Evolutionary conservation across 2,888 invertebrate species (phyloP).

Genomic region (Metalampra italica): DNA sequence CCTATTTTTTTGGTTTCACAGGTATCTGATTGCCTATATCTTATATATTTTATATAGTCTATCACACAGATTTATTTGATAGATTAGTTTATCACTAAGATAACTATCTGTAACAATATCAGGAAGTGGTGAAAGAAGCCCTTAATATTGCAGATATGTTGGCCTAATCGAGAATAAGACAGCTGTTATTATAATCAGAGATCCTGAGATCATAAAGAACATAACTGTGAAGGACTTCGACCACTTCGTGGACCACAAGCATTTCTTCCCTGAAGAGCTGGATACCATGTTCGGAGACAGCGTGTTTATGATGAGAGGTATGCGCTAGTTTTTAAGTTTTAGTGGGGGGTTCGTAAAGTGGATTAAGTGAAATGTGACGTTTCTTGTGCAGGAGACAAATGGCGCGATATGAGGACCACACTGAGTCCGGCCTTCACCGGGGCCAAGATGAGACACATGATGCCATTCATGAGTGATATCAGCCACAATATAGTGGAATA

Average conservation of each 20-base stretch:
- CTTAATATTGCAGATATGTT: slow-evolving; percentile 46
- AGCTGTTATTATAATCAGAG: too few species aligned
- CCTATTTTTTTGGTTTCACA: too few species aligned
- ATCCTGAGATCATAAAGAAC: slow-evolving; percentile 74
- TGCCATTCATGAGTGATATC: slow-evolving; percentile 62
- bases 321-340: too few species aligned
- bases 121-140: too few species aligned
- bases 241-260: slow-evolving; percentile 70
- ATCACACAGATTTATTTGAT: too few species aligned
- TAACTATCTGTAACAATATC: too few species aligned
- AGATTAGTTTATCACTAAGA: too few species aligned
- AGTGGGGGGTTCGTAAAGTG: too few species aligned
- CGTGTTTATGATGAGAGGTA: slow-evolving; percentile 54
- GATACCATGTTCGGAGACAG: slow-evolving; percentile 62
- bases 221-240: slow-evolving; percentile 79
- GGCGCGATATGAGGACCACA: slow-evolving; percentile 68
- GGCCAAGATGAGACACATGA: slow-evolving; percentile 76
- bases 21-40: too few species aligned
- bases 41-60: too few species aligned
- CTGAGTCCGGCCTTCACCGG: slow-evolving; percentile 77
- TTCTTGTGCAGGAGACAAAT: slow-evolving; percentile 54
- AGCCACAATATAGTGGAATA: slow-evolving; percentile 41
- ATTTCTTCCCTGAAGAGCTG: slow-evolving; percentile 45
- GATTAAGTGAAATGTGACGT: too few species aligned
- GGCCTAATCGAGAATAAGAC: slow-evolving; percentile 60